Conservation (phyloP, 2,888 invertebrate genomes). For the Drosophila eohydei region DNA sequence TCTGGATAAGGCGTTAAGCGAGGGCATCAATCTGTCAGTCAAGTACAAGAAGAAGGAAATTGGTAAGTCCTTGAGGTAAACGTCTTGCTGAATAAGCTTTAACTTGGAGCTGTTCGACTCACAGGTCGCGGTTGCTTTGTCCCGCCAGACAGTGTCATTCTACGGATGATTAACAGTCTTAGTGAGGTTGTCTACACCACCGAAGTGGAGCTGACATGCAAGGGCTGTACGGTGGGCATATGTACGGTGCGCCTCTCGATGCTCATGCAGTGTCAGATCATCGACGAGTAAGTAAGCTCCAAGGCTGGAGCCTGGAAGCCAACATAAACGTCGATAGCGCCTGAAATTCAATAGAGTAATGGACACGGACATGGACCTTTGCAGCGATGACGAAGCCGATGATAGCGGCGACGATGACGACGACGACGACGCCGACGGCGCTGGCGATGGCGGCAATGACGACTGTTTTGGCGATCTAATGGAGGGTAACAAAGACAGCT, state of each 20-base stretch:
- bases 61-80: conserved; percentile 30
- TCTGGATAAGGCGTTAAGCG: conserved; percentile 47
- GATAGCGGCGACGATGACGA: not conserved
- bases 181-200: conserved; percentile 47
- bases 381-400: conserved; percentile 30
- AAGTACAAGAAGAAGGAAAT: conserved; percentile 57
- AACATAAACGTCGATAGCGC: conserved; percentile 41
- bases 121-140: conserved; percentile 58
- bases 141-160: conserved; percentile 45
- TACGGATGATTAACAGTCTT: conserved; percentile 27
- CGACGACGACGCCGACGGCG: not conserved
- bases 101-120: not conserved
- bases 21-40: conserved; percentile 55
- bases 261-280: conserved; percentile 44
- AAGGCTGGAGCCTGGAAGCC: conserved; percentile 38
- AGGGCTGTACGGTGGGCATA: conserved; percentile 66
- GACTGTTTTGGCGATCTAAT: conserved; percentile 10
- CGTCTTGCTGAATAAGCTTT: not conserved
- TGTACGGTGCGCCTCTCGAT: conserved; percentile 43
- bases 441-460: not conserved
- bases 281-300: conserved; percentile 62
- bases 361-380: conserved; percentile 47
- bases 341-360: conserved; percentile 57
- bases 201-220: conserved; percentile 63
- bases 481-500: conserved; percentile 8